phyloP scores from a whole-genome alignment of 2,888 invertebrate genomes.

The Lithophane leautieri region DNA sequence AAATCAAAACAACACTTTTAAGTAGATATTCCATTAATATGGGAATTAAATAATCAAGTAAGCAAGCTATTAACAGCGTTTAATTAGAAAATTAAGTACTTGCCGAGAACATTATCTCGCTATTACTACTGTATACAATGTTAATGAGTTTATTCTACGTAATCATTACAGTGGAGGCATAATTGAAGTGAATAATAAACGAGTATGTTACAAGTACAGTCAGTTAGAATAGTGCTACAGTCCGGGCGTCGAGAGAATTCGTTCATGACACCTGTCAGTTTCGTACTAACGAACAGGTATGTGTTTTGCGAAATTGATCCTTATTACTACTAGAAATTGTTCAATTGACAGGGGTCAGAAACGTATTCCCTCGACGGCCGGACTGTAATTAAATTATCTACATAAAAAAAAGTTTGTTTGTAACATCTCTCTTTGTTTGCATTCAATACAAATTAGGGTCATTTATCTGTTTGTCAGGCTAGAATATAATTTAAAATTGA shows the following conservation, averaged over 20 bases:
- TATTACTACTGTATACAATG: slow-evolving; percentile 54
- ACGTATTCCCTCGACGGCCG: no score
- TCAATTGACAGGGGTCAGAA: no score
- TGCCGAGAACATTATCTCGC: slow-evolving; percentile 43
- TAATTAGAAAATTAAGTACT: slow-evolving; percentile 49
- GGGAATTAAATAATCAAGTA: slow-evolving; percentile 15
- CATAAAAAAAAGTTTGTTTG: background rate
- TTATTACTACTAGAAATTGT: no score
- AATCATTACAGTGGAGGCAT: slow-evolving; percentile 49
- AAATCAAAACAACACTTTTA: background rate
- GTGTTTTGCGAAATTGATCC: no score
- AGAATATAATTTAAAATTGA: background rate
- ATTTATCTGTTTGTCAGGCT: no score
- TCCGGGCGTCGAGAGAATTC: no score
- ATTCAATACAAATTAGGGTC: background rate
- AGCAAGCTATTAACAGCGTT: slow-evolving; percentile 32
- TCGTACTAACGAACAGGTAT: no score
- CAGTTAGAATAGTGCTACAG: background rate
- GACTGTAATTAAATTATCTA: background rate
- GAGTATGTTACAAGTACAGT: slow-evolving; percentile 34
- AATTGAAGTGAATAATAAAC: slow-evolving; percentile 56
- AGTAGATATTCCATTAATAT: slow-evolving; percentile 8
- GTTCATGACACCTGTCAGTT: no score
- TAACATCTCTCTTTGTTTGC: background rate
- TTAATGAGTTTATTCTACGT: slow-evolving; percentile 56